These are phyloP conservation scores for Achroia grisella DNA, from an alignment of 1,140 invertebrate genomes.

Conservation along the genomic window DNA sequence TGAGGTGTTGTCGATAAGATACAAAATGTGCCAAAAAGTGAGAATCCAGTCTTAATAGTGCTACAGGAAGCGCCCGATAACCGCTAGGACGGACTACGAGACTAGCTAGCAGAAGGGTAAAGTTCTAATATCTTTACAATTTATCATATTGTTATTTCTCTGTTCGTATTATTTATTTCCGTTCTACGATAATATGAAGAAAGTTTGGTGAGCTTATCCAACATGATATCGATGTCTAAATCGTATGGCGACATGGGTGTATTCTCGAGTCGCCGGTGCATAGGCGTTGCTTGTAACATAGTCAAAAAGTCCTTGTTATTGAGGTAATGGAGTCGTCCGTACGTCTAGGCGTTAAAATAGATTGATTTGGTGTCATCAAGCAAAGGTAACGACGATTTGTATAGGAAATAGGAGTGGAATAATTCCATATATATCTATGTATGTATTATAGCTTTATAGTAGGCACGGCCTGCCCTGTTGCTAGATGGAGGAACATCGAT, in stretches of 20 bases:
- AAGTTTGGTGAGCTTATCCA: no score
- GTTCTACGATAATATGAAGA: constrained; percentile 1
- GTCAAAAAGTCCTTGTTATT: constrained; percentile 16
- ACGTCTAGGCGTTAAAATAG: not conserved
- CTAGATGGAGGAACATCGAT: constrained; percentile 29
- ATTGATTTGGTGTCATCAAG: no score
- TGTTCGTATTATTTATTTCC: constrained; percentile 14
- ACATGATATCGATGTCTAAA: not conserved
- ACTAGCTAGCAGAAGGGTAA: constrained; percentile 71
- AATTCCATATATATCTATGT: not conserved
- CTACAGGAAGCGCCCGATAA: constrained; percentile 60
- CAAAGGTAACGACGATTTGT: not conserved
- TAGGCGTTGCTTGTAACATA: constrained; percentile 21
- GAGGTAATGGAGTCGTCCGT: constrained; percentile 13
- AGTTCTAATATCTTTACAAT: constrained; percentile 40
- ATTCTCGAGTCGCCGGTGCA: constrained; percentile 19
- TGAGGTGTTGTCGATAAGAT: constrained; percentile 58
- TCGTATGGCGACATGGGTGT: constrained; percentile 16
- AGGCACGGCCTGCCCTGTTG: constrained; percentile 22
- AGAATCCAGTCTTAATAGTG: constrained; percentile 72
- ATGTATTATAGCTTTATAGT: constrained; percentile 19
- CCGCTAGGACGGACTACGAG: constrained; percentile 57
- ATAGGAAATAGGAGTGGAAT: not conserved
- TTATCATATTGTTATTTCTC: constrained; percentile 6
- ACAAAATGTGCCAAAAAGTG: constrained; percentile 72